A percentile compares a stretch with the other conserved stretches of the same genome.
Evolutionary conservation across 2,797 vertebrate species (phyloP).

Genomic region (Onychomys leucogaster): DNA sequence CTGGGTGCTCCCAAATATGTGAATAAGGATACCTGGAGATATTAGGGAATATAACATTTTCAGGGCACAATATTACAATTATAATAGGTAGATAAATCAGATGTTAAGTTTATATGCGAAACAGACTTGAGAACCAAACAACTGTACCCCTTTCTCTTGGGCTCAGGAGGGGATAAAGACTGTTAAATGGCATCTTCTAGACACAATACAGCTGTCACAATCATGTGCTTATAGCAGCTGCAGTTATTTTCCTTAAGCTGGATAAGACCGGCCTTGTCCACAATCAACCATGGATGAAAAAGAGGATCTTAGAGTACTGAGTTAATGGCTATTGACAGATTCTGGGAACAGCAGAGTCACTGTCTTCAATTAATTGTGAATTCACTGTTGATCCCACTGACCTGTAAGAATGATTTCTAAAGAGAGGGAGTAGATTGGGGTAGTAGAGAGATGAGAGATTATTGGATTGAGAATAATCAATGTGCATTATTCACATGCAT

Average conservation of each 20-base stretch:
- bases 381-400: neutral
- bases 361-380: neutral
- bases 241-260: neutral
- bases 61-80: too few relatives aligned
- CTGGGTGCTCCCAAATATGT: neutral
- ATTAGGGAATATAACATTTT: too few relatives aligned
- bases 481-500: neutral
- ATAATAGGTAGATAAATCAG: too few relatives aligned
- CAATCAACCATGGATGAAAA: neutral
- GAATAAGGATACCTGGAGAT: neutral
- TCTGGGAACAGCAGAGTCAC: neutral
- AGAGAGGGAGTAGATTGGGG: neutral
- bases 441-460: neutral
- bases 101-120: too few relatives aligned
- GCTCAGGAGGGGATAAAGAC: neutral
- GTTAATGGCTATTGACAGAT: neutral
- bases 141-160: neutral
- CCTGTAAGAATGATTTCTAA: neutral
- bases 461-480: neutral
- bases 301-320: neutral
- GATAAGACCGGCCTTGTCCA: neutral
- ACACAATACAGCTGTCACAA: neutral
- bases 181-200: neutral
- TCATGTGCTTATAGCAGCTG: neutral
- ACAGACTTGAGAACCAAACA: neutral